Base-by-base conservation (phyloP, 2,888 invertebrate genomes). In the Acleris emargana region DNA sequence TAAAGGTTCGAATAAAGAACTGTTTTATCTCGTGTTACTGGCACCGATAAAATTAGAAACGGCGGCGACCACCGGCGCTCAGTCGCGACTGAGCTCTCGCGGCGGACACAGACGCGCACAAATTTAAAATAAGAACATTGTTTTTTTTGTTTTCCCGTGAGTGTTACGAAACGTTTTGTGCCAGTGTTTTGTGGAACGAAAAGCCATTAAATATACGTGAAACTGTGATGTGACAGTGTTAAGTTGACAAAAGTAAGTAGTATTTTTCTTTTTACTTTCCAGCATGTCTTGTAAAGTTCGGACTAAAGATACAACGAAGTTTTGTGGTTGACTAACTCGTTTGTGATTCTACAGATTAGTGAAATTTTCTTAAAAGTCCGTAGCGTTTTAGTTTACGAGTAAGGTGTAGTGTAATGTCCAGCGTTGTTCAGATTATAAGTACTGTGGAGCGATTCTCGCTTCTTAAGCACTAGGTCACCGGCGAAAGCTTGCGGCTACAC, bases 21-120 rank as follows among this genome's bases (percentile, higher is more conserved):
- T 82, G 82, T 86, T 89, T 89, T 91, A 92, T 91, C 90, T 91
- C 91, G 89, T 89, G 84, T 91, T 91, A 92, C 91, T 89, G 81
- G 83, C 80, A 78, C 82, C 82, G 90, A 87, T 88, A 91, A 89
- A 91, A 89, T 91, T 92, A 91, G 91, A 90, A 87, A 83, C 82
- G 82, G 75, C 76, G 69, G 74, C 77, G 75, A 72, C 68, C 78
- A 74, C 76, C 67, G 72, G 76, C 77, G 82, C 78, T 51, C 67
- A 66, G 58, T 80, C 80, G 79, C 76, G 74, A 75, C 60, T 75
- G 68, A 73, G 76, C 77, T 76, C 75, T 75, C 75, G 79, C 77
- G 73, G 68, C 72, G 76, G 74, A 74, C 72, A 72, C 74, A 76
- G 74, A 73, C 74, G 63, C 64, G 70, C 57, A 64, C 57, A 70